phyloP scores from a whole-genome alignment of 2,797 vertebrate genomes.

The Takifugu rubripes region DNA sequence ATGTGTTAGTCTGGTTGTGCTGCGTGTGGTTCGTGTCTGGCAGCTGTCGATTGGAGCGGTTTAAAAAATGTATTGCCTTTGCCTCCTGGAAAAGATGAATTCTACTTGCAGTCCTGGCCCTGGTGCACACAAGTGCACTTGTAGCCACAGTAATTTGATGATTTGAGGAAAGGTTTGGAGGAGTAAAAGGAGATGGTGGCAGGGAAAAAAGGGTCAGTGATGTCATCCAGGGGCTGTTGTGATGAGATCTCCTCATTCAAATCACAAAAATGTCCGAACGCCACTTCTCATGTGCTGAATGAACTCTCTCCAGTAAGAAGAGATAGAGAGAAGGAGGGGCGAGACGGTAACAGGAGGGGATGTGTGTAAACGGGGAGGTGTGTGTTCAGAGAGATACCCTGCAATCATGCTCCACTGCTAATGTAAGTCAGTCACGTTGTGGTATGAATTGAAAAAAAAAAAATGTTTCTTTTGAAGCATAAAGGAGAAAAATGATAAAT shows the following conservation, averaged over 20 bases:
- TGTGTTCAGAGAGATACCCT: slow-evolving; percentile 11
- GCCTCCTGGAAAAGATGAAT: slow-evolving; percentile 10
- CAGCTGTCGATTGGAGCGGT: no score
- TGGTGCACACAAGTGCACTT: neutral
- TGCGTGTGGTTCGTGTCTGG: no score
- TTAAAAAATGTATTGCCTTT: slow-evolving; percentile 42
- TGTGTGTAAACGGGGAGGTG: slow-evolving; percentile 29
- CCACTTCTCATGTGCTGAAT: slow-evolving; percentile 23
- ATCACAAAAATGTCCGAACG: slow-evolving; percentile 47
- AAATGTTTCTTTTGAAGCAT: slow-evolving; percentile 82
- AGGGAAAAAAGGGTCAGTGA: slow-evolving; percentile 2
- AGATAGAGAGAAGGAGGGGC: slow-evolving; percentile 17
- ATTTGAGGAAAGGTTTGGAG: slow-evolving; percentile 4
- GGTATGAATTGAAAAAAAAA: slow-evolving; percentile 93
- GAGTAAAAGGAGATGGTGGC: slow-evolving; percentile 29
- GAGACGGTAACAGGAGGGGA: slow-evolving; percentile 32
- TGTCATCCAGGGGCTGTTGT: slow-evolving; percentile 22
- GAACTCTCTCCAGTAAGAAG: slow-evolving; percentile 26
- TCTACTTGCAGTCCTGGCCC: slow-evolving; percentile 6
- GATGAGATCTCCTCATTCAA: slow-evolving; percentile 76
- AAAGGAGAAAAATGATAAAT: slow-evolving; percentile 35
- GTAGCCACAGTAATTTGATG: neutral
- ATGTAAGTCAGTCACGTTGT: slow-evolving; percentile 83
- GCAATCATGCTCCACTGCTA: slow-evolving; percentile 73
- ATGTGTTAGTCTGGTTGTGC: neutral